Percentiles rank a stretch among this genome's conserved stretches.
Conservation (phyloP, 2,113 vertebrate species). For the Vireo altiloquus region DNA sequence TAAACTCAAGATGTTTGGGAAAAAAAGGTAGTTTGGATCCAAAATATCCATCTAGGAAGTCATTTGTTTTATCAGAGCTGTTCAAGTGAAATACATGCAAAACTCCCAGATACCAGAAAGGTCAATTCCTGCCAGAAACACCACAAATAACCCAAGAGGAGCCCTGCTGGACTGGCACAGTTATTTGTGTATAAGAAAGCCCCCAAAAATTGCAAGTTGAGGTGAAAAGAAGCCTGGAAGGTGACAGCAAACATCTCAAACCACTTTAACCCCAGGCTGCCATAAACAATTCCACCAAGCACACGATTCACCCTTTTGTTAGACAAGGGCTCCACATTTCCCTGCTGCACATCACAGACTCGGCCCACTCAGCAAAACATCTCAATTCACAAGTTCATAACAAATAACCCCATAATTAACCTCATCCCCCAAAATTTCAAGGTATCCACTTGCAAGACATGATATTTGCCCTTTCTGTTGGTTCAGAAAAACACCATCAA, state of each 20-base stretch:
- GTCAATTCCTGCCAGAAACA: background rate
- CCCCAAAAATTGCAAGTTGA: background rate
- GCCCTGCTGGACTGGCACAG: background rate
- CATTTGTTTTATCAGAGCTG: background rate
- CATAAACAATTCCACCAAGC: background rate
- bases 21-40: background rate
- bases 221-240: background rate
- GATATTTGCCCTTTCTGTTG: background rate
- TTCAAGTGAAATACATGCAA: background rate
- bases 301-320: background rate
- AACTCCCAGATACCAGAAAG: background rate
- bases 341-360: background rate
- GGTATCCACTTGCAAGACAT: background rate
- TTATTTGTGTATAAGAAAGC: background rate
- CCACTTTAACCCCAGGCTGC: background rate
- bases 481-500: background rate
- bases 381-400: background rate
- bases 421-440: background rate
- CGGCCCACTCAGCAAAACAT: constrained; percentile 7
- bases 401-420: background rate
- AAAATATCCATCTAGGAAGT: background rate
- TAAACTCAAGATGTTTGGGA: background rate
- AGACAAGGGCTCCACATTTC: background rate
- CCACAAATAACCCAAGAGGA: background rate
- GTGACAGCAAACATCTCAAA: background rate